Conservation (phyloP, 2,113 vertebrate genomes). For the Prochilodus magdalenae region DNA sequence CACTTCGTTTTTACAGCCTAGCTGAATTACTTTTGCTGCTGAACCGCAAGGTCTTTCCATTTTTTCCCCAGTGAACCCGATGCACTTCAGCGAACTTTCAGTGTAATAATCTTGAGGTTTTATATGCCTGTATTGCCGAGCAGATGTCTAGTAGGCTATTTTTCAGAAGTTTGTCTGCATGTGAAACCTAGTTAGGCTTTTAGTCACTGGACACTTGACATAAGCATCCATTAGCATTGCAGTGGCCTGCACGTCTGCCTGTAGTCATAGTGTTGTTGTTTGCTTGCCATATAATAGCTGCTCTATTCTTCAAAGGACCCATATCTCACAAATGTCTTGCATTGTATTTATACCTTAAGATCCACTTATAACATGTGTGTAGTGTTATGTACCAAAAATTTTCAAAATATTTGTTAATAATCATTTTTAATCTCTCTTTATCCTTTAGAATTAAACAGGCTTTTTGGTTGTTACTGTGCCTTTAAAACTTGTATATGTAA, state of each 20-base stretch:
- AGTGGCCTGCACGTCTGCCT: not conserved
- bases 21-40: not conserved
- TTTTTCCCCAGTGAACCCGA: not conserved
- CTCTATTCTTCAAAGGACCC: no score
- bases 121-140: not conserved
- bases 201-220: not conserved
- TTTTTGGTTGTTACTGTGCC: no score
- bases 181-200: not conserved
- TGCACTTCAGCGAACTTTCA: not conserved
- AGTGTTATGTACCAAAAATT: no score
- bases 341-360: no score
- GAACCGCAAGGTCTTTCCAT: slow-evolving; percentile 7
- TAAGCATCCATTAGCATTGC: not conserved
- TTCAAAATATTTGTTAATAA: no score
- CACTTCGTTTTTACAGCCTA: not conserved
- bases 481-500: no score
- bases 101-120: not conserved
- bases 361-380: no score
- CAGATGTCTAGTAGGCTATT: slow-evolving; percentile 5
- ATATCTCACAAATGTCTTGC: no score
- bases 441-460: no score
- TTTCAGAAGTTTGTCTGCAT: not conserved
- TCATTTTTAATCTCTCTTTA: no score
- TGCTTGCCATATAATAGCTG: no score
- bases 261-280: not conserved